phyloP scores from a whole-genome alignment of 2,797 vertebrate genomes.

The Notoglanidium macrostoma region DNA sequence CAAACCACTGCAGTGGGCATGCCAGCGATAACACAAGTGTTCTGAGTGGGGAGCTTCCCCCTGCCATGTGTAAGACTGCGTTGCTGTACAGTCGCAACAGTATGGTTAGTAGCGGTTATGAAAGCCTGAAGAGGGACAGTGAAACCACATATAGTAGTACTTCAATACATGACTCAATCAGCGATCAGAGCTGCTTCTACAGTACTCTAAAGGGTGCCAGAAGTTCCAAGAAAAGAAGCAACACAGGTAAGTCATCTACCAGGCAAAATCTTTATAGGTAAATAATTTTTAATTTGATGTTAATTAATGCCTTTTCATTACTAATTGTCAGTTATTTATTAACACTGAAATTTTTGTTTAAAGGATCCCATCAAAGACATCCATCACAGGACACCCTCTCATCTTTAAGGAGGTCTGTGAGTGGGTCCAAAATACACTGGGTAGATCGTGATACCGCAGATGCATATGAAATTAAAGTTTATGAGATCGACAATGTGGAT shows the following conservation, averaged over 20 bases:
- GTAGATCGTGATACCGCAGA: slow-evolving; percentile 86
- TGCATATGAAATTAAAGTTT: slow-evolving; percentile 93
- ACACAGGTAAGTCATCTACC: slow-evolving; percentile 76
- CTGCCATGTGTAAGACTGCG: slow-evolving; percentile 95
- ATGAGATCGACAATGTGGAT: slow-evolving; percentile 91
- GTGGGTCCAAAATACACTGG: slow-evolving; percentile 80
- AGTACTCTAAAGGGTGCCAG: slow-evolving; percentile 79
- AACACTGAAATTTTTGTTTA: slow-evolving; percentile 25
- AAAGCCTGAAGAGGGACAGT: slow-evolving; percentile 93
- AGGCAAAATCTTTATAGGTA: not conserved
- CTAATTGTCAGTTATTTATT: not conserved
- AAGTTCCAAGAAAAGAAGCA: slow-evolving; percentile 82
- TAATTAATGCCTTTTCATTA: not conserved
- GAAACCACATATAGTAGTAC: slow-evolving; percentile 87
- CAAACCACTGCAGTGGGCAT: slow-evolving; percentile 84
- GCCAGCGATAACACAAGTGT: slow-evolving; percentile 92
- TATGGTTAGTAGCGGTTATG: slow-evolving; percentile 92
- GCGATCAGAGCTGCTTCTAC: slow-evolving; percentile 85
- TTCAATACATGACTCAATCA: slow-evolving; percentile 89
- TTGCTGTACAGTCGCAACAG: slow-evolving; percentile 87
- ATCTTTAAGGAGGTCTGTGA: slow-evolving; percentile 78
- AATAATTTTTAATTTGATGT: no score
- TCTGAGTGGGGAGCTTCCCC: slow-evolving; percentile 89
- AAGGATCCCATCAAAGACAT: slow-evolving; percentile 70
- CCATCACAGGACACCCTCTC: slow-evolving; percentile 80